phyloP scores from a whole-genome alignment of 2,888 invertebrate species.

The Trachelus troglodyta region DNA sequence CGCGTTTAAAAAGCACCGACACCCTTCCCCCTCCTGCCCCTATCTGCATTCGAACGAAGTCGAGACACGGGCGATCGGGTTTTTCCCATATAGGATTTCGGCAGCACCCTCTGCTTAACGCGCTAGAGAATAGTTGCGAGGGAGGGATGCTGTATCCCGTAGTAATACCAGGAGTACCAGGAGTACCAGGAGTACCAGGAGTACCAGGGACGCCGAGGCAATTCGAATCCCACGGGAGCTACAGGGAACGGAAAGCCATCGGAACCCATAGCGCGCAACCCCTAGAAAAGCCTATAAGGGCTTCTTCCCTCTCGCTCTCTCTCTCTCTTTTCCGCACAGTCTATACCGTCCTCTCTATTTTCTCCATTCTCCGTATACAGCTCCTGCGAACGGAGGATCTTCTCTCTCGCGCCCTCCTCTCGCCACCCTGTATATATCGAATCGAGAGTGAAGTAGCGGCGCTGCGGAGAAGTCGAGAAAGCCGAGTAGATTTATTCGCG shows the following conservation, averaged over 20 bases:
- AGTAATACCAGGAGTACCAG: not conserved
- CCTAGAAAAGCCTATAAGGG: not conserved
- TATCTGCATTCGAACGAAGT: slow-evolving; percentile 12
- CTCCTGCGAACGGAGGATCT: not conserved
- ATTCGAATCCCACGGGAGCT: slow-evolving; percentile 2
- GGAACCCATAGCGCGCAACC: slow-evolving; percentile 3
- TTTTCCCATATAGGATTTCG: slow-evolving; percentile 34
- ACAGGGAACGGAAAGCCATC: slow-evolving; percentile 2
- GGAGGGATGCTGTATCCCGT: not conserved
- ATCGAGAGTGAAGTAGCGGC: slow-evolving; percentile 5
- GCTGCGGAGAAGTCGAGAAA: slow-evolving; percentile 30
- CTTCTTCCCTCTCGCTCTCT: not conserved
- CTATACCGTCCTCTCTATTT: not conserved
- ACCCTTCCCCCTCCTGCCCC: not conserved
- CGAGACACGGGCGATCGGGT: slow-evolving; percentile 30
- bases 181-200: not conserved
- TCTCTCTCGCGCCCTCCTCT: not conserved
- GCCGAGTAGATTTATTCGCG: slow-evolving; percentile 48
- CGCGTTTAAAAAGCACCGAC: not conserved
- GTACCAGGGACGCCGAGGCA: not conserved
- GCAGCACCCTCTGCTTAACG: slow-evolving; percentile 30
- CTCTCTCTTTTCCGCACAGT: not conserved
- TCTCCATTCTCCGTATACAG: not conserved
- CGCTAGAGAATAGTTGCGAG: not conserved
- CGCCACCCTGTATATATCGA: slow-evolving; percentile 10